A percentile compares a stretch with the other conserved stretches of the same genome.
Conservation (phyloP, 2,888 invertebrate species). For the Halocaridina rubra region DNA sequence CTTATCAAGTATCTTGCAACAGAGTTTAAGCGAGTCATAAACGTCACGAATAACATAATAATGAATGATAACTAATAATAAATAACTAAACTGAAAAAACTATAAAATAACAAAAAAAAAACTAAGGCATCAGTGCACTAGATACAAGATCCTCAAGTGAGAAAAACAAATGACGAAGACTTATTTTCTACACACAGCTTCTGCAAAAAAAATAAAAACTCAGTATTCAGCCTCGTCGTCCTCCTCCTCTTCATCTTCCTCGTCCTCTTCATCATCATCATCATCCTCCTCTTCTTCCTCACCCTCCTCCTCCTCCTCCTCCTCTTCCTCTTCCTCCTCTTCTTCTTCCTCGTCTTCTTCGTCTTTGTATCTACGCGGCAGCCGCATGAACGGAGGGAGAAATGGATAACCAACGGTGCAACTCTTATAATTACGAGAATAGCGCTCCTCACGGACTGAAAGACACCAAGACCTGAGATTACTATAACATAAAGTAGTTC, state of each 20-base stretch:
- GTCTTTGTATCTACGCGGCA: neutral
- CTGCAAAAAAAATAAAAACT: neutral
- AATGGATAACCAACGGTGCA: slow-evolving; percentile 43
- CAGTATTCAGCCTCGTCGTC: slow-evolving; percentile 40
- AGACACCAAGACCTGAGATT: slow-evolving; percentile 16
- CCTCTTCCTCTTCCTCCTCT: slow-evolving; percentile 19
- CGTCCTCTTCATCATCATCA: neutral
- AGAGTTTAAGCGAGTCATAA: too few relatives aligned
- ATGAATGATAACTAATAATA: too few relatives aligned
- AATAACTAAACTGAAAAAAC: too few relatives aligned
- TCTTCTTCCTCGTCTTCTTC: slow-evolving; percentile 22
- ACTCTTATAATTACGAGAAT: slow-evolving; percentile 33
- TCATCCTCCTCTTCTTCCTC: slow-evolving; percentile 22
- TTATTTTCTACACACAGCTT: neutral
- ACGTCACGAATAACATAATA: too few relatives aligned
- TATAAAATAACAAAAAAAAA: too few relatives aligned
- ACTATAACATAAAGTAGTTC: slow-evolving; percentile 11
- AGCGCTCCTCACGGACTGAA: slow-evolving; percentile 52
- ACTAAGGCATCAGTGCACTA: too few relatives aligned
- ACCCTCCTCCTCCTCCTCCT: slow-evolving; percentile 15
- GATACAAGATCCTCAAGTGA: too few relatives aligned
- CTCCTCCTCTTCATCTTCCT: slow-evolving; percentile 18
- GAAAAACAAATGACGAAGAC: too few relatives aligned
- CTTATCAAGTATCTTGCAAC: too few relatives aligned
- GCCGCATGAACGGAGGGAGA: slow-evolving; percentile 48